phyloP scores from a whole-genome alignment of 2,888 invertebrate genomes.

The Mystacides longicornis region DNA sequence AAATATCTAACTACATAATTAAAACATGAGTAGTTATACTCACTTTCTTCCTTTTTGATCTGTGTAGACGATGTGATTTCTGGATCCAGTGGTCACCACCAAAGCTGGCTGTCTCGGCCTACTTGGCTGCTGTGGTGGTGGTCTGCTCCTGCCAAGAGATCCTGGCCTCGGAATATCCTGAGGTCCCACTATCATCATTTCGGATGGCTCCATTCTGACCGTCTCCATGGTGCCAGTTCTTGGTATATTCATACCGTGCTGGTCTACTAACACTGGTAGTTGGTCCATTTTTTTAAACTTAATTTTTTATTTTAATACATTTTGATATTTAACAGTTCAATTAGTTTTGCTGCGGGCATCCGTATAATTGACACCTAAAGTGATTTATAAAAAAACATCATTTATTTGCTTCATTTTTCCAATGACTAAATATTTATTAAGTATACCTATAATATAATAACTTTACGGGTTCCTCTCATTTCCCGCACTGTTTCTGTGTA shows the following conservation, averaged over 20 bases:
- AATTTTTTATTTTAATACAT: neutral
- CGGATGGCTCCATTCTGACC: conserved; percentile 9
- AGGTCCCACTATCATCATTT: conserved; percentile 17
- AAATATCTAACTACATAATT: neutral
- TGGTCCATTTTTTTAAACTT: conserved; percentile 15
- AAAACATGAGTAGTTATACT: conserved; percentile 30
- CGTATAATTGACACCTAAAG: too few species aligned
- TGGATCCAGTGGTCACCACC: conserved; percentile 35
- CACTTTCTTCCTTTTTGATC: conserved; percentile 49
- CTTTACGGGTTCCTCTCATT: too few species aligned
- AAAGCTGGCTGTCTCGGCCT: conserved; percentile 20
- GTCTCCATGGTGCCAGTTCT: conserved; percentile 9
- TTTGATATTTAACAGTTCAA: neutral
- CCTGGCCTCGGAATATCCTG: conserved; percentile 21
- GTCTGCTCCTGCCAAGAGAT: conserved; percentile 25
- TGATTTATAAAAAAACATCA: too few species aligned
- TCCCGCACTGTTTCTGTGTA: too few species aligned
- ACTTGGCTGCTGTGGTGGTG: conserved; percentile 9
- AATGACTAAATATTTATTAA: too few species aligned
- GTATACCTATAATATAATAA: too few species aligned
- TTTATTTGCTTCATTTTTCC: too few species aligned
- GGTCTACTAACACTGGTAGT: conserved; percentile 18
- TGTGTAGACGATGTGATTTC: conserved; percentile 48
- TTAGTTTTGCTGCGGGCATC: too few species aligned
- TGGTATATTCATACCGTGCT: conserved; percentile 16